phyloP scores from a whole-genome alignment of 2,113 vertebrate species.

The Columba janthina region DNA sequence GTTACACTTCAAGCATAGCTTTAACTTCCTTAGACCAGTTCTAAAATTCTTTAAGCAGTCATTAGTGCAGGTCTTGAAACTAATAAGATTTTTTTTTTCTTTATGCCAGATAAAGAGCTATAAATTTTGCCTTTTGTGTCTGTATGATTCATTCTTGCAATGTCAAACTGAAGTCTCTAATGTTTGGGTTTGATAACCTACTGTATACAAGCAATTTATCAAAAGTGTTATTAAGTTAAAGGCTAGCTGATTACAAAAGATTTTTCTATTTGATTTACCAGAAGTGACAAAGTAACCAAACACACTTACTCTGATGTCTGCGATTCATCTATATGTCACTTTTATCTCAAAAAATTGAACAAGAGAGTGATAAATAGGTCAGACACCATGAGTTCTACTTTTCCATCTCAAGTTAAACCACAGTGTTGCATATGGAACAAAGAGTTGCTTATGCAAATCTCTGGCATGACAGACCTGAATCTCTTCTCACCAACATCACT shows the following conservation, averaged over 20 bases:
- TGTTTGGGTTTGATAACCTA: constrained; percentile 44
- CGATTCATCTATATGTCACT: not conserved
- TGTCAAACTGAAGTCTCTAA: constrained; percentile 15
- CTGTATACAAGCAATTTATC: constrained; percentile 28
- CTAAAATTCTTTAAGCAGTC: not conserved
- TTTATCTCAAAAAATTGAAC: not conserved
- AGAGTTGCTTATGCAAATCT: not conserved
- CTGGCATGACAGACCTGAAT: not conserved
- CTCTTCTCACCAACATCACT: not conserved
- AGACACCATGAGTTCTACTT: not conserved
- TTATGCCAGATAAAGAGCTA: not conserved
- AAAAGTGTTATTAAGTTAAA: constrained; percentile 41
- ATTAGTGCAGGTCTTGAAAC: not conserved
- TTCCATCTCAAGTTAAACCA: not conserved
- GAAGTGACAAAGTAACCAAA: constrained; percentile 14
- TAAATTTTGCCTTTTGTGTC: not conserved
- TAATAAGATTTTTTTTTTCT: not conserved
- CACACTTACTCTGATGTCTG: not conserved
- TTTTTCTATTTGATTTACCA: constrained; percentile 33
- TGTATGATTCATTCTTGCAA: not conserved
- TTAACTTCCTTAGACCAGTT: not conserved
- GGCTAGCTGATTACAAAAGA: constrained; percentile 24
- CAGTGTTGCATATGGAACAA: not conserved
- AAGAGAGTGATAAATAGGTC: not conserved
- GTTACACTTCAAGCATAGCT: not conserved